Percentiles rank a stretch among this genome's conserved stretches.
Conservation (phyloP, 2,888 invertebrate genomes). For the Catonia carolina region DNA sequence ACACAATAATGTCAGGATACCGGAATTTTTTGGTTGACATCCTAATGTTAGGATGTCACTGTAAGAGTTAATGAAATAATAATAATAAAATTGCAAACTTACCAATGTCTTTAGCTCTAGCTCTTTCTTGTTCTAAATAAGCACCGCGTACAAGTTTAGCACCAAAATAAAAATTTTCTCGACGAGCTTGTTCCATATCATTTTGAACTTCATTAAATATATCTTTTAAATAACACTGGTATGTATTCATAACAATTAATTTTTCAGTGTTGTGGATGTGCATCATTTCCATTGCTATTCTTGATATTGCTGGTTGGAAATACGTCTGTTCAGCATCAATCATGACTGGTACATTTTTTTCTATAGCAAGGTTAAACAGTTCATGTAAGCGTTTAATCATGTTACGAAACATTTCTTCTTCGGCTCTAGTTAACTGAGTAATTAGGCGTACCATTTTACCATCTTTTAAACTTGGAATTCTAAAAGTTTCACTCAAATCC, state of each 20-base stretch:
- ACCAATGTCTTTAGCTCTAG: conserved; percentile 80
- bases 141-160: conserved; percentile 97
- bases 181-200: conserved; percentile 89
- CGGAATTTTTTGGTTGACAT: too few relatives aligned
- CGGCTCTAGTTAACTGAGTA: conserved; percentile 75
- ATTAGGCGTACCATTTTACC: conserved; percentile 89
- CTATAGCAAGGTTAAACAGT: conserved; percentile 81
- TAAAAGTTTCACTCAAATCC: conserved; percentile 84
- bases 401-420: conserved; percentile 95
- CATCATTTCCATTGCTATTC: conserved; percentile 97
- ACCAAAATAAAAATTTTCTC: conserved; percentile 96
- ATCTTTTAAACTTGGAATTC: conserved; percentile 85
- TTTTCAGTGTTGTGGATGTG: conserved; percentile 84
- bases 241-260: conserved; percentile 95
- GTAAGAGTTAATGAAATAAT: too few relatives aligned
- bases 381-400: conserved; percentile 90
- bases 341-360: conserved; percentile 93
- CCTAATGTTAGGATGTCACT: too few relatives aligned
- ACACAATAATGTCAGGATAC: too few relatives aligned
- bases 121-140: conserved; percentile 94
- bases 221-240: conserved; percentile 94
- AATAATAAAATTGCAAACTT: neutral
- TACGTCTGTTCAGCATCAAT: conserved; percentile 99
- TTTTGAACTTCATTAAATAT: conserved; percentile 79
- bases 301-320: conserved; percentile 97